These are phyloP conservation scores for Pelagia noctiluca DNA, from an alignment of 30 jellyfish, hydroid and myxozoan species.

Conservation along the genomic window DNA sequence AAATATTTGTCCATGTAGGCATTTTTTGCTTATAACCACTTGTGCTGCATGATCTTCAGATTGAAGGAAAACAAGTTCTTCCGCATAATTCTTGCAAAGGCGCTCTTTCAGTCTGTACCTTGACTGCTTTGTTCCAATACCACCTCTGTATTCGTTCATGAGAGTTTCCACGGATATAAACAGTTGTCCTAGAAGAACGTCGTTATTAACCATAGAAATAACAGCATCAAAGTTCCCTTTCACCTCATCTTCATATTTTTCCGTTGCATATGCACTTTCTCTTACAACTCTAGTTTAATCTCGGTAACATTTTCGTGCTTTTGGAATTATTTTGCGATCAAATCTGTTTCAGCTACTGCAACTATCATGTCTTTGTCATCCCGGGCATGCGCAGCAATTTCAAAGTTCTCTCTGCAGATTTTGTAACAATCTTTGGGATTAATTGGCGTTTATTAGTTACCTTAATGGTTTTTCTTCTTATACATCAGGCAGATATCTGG, in stretches of 20 bases:
- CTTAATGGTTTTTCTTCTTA: not conserved
- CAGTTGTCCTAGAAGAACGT: slow-evolving; percentile 45
- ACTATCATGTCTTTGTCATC: slow-evolving; percentile 45
- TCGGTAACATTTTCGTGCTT: slow-evolving; percentile 59
- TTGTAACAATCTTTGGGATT: slow-evolving; percentile 41
- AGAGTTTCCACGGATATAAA: slow-evolving; percentile 68
- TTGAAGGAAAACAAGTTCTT: slow-evolving; percentile 14
- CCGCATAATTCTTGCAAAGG: slow-evolving; percentile 29
- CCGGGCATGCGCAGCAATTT: slow-evolving; percentile 47
- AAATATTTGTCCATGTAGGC: slow-evolving; percentile 9
- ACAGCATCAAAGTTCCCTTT: slow-evolving; percentile 39
- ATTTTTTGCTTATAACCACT: slow-evolving; percentile 46
- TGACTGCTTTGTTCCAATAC: slow-evolving; percentile 29
- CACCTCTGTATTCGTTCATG: slow-evolving; percentile 23
- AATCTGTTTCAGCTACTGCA: slow-evolving; percentile 49
- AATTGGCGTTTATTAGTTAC: no score
- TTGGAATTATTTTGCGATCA: slow-evolving; percentile 60
- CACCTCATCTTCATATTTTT: not conserved
- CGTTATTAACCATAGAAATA: slow-evolving; percentile 27
- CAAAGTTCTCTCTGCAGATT: slow-evolving; percentile 44
- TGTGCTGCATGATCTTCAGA: slow-evolving; percentile 31
- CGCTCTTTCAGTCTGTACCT: slow-evolving; percentile 41
- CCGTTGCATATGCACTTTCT: slow-evolving; percentile 12
- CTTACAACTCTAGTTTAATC: slow-evolving; percentile 54
- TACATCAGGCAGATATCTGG: not conserved